Evolutionary conservation across 2,113 vertebrate species (phyloP).

Genomic region (Herpailurus yagouaroundi): DNA sequence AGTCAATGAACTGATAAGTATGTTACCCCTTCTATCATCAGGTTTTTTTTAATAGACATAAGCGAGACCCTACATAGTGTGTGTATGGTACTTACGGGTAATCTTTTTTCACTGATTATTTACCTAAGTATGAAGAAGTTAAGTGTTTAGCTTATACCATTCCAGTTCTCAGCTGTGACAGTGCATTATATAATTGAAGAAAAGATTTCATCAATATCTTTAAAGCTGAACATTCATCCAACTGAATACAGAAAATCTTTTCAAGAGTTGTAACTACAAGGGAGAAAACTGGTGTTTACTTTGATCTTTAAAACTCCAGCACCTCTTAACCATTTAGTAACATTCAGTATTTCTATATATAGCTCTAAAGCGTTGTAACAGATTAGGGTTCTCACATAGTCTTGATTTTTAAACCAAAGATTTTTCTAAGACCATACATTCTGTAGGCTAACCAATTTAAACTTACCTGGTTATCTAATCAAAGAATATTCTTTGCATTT

Average conservation of each 20-base stretch:
- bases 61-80: not conserved
- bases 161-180: slow-evolving; percentile 52
- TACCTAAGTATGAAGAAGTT: slow-evolving; percentile 18
- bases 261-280: slow-evolving; percentile 45
- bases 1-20: not conserved
- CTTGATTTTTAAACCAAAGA: slow-evolving; percentile 78
- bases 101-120: slow-evolving; percentile 12
- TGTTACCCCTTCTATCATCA: not conserved
- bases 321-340: slow-evolving; percentile 1
- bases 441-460: not conserved
- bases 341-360: slow-evolving; percentile 43
- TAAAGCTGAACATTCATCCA: slow-evolving; percentile 29
- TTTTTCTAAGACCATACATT: not conserved
- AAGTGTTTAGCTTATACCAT: slow-evolving; percentile 7
- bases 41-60: not conserved
- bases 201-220: slow-evolving; percentile 41
- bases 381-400: slow-evolving; percentile 48
- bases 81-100: not conserved
- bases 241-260: slow-evolving; percentile 59
- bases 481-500: slow-evolving; percentile 63
- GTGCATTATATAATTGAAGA: slow-evolving; percentile 44
- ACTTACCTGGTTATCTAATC: slow-evolving; percentile 44
- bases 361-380: slow-evolving; percentile 58
- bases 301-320: slow-evolving; percentile 59
- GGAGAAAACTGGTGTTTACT: slow-evolving; percentile 52